These are phyloP conservation scores for Cherax destructor DNA, from an alignment of 1,140 invertebrate species.

Conservation along the genomic window DNA sequence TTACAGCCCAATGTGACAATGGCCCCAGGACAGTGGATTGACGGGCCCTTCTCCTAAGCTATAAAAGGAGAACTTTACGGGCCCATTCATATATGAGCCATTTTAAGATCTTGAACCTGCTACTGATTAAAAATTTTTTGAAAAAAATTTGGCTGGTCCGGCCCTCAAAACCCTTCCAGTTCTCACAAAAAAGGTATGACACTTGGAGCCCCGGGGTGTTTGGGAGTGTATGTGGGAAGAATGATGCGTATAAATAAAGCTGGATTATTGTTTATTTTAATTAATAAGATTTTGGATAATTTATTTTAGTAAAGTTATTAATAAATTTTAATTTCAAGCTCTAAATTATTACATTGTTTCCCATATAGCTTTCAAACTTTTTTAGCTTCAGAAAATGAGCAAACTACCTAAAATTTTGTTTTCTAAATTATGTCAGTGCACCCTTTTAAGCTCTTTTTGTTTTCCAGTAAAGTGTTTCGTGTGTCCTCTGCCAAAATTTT, in stretches of 20 bases:
- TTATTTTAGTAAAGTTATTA: background rate
- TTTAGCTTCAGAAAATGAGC: background rate
- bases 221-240: background rate
- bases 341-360: background rate
- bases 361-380: constrained; percentile 1
- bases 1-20: background rate
- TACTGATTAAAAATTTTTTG: constrained; percentile 43
- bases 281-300: too few species aligned
- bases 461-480: background rate
- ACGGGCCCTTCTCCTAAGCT: background rate
- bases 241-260: background rate
- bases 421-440: background rate
- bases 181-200: constrained; percentile 40
- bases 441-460: constrained; percentile 11
- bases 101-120: constrained; percentile 33
- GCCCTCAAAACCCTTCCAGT: constrained; percentile 37
- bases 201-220: background rate
- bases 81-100: constrained; percentile 43
- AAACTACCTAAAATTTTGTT: background rate
- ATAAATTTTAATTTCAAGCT: background rate
- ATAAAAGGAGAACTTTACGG: background rate
- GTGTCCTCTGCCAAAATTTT: background rate
- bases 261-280: too few species aligned
- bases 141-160: constrained; percentile 54
- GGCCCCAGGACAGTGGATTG: constrained; percentile 4